Evolutionary conservation across 2,797 vertebrate genomes (phyloP).

Genomic region (Ctenopoma kingsleyae): DNA sequence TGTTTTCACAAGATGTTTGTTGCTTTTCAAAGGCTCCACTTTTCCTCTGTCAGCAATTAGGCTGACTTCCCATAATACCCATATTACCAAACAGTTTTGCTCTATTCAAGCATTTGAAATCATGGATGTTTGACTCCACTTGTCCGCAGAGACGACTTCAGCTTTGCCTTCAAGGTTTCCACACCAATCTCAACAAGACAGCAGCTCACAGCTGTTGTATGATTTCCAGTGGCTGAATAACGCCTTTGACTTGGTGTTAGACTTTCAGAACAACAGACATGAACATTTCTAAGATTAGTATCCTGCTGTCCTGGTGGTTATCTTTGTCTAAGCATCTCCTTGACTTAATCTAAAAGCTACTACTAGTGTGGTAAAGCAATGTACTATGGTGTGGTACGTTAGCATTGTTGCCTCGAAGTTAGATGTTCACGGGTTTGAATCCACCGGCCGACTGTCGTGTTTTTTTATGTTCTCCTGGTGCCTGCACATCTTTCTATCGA

Average conservation of each 20-base stretch:
- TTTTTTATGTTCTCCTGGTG: too few relatives aligned
- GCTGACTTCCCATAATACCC: slow-evolving; percentile 35
- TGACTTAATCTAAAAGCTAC: neutral
- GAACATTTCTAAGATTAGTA: slow-evolving; percentile 25
- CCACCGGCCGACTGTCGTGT: too few relatives aligned
- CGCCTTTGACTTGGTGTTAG: slow-evolving; percentile 31
- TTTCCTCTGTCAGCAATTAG: slow-evolving; percentile 72
- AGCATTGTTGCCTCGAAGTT: too few relatives aligned
- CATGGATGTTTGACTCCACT: slow-evolving; percentile 73
- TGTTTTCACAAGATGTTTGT: slow-evolving; percentile 57
- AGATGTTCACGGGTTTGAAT: too few relatives aligned
- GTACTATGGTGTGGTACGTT: too few relatives aligned
- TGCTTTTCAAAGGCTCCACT: slow-evolving; percentile 45
- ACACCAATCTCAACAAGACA: slow-evolving; percentile 72
- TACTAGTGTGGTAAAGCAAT: neutral
- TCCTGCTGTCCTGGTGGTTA: slow-evolving; percentile 18
- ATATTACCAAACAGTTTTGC: slow-evolving; percentile 57
- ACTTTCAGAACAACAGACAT: slow-evolving; percentile 42
- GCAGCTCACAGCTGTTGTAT: slow-evolving; percentile 75
- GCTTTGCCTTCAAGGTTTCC: slow-evolving; percentile 73
- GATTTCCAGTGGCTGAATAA: slow-evolving; percentile 57
- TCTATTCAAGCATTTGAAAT: slow-evolving; percentile 71
- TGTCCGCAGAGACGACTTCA: slow-evolving; percentile 67
- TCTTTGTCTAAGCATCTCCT: neutral
- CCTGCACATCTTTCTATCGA: too few relatives aligned